Evolutionary conservation across 2,888 invertebrate species (phyloP), one percentile per base, ranked within the genome.

Genomic region (Isoperla grammatica): DNA sequence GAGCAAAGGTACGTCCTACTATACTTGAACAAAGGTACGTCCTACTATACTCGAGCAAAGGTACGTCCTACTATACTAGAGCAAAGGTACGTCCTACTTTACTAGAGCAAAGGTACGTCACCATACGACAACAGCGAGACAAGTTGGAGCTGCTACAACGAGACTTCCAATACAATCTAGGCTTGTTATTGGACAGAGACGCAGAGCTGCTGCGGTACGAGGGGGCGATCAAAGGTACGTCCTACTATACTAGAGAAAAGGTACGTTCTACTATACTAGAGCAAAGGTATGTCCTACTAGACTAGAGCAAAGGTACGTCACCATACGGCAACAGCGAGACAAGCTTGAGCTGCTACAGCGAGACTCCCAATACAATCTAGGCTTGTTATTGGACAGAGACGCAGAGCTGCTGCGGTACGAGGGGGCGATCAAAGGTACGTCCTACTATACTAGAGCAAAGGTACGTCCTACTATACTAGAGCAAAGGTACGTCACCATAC

Each of bases 121-220:
- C n/a, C n/a, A n/a, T n/a, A n/a, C n/a, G n/a, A 43, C 20, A 56
- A 22, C 46, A 22, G 22, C 3, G 22, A 22, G 29, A 46, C 12
- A 22, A 56, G 15, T 40, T 56, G n/a, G 56, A 13, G 5, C 12
- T 15, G 4, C 20, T 56, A 8, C 11, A 17, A n/a, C 13, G 23
- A 22, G 56, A 56, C 13, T 56, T 56, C 40, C 42, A 15, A 29
- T 56, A 45, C 56, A 56, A 56, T 45, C 45, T 56, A 13, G 23
- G 39, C 1, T 22, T 56, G n/a, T 45, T 56, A 19, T 29, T 19
- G 2, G 45, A 56, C 39, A 42, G 56, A 20, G 56, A 56, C 45
- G 56, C 43, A 20, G 56, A 56, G 22, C 20, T 56, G 35, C 43
- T 43, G 8, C 43, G 45, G 22, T 45, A 22, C 19, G 56, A 56